Percentiles rank a stretch among this genome's conserved stretches.
Conservation (phyloP, 2,797 vertebrate species). For the Luscinia luscinia region DNA sequence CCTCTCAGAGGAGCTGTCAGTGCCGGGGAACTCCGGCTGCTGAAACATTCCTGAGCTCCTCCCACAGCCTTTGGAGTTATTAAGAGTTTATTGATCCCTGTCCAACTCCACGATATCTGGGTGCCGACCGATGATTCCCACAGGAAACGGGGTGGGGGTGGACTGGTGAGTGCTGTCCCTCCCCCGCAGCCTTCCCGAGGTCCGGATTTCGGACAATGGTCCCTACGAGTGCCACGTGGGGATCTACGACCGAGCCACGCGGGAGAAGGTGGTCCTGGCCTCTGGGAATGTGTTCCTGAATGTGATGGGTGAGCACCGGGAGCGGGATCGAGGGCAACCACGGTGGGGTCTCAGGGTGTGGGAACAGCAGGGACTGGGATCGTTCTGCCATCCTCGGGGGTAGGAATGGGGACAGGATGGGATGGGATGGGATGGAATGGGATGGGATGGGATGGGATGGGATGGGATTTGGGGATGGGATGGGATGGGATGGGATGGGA, state of each 20-base stretch:
- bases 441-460: too few species aligned
- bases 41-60: conserved; percentile 62
- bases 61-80: conserved; percentile 70
- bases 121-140: not conserved
- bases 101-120: not conserved
- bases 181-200: conserved; percentile 87
- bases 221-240: conserved; percentile 95
- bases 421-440: too few species aligned
- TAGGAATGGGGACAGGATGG: not conserved
- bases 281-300: conserved; percentile 89
- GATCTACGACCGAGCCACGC: conserved; percentile 87
- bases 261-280: conserved; percentile 90
- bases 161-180: not conserved
- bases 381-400: accelerated
- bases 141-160: not conserved
- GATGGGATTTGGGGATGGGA: too few species aligned
- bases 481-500: too few species aligned
- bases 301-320: conserved; percentile 87
- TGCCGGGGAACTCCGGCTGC: conserved; percentile 68
- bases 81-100: conserved; percentile 77
- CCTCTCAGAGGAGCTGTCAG: conserved; percentile 60
- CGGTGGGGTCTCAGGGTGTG: accelerated
- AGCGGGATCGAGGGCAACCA: accelerated
- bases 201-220: conserved; percentile 90
- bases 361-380: not conserved